A percentile compares a stretch with the other conserved stretches of the same genome.
These are phyloP conservation scores for Caenorhabditis virilis DNA, from an alignment of 2,888 invertebrate species.

Conservation along the genomic window DNA sequence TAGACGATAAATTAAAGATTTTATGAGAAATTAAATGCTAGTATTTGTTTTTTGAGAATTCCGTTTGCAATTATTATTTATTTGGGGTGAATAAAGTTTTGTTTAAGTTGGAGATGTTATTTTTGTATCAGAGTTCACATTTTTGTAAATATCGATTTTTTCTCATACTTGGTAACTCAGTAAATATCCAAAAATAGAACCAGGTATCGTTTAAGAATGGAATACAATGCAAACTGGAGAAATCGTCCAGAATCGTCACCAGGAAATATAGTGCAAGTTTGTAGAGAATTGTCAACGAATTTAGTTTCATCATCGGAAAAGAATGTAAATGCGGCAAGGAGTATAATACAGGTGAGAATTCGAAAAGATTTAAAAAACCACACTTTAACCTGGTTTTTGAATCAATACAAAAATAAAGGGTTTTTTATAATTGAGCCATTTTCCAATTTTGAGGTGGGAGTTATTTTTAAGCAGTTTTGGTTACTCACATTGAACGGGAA, in stretches of 20 bases:
- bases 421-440: too few relatives aligned
- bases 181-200: too few relatives aligned
- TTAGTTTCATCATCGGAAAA: conserved; percentile 16
- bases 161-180: too few relatives aligned
- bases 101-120: conserved; percentile 4
- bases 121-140: conserved; percentile 2
- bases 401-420: too few relatives aligned
- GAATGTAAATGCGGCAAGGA: conserved; percentile 13
- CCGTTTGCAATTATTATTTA: too few relatives aligned
- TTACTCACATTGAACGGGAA: too few relatives aligned
- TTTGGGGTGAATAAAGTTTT: too few relatives aligned
- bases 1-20: conserved; percentile 31
- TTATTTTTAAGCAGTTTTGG: too few relatives aligned
- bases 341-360: conserved; percentile 27
- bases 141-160: too few relatives aligned
- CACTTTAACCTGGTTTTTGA: not conserved
- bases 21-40: too few relatives aligned
- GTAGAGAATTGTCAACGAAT: conserved; percentile 27
- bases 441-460: too few relatives aligned
- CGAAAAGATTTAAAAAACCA: not conserved
- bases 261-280: conserved; percentile 24
- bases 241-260: not conserved
- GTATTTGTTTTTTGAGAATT: too few relatives aligned
- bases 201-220: not conserved
- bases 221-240: not conserved